Evolutionary conservation across 2,888 invertebrate genomes (phyloP).

Genomic region (Megastigmus dorsalis): DNA sequence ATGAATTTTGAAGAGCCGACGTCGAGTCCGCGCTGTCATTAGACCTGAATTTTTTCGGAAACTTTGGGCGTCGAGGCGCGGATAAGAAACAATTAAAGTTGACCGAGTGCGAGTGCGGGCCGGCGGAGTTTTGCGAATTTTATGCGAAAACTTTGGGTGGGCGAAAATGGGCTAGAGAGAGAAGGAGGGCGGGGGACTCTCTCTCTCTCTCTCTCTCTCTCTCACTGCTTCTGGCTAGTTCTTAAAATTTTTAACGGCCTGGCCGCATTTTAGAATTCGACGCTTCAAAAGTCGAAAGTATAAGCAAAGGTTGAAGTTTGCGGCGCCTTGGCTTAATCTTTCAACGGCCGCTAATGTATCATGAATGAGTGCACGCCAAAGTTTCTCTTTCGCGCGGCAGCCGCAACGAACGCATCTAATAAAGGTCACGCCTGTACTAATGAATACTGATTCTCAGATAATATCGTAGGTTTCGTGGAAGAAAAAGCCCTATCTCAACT

Average conservation of each 20-base stretch:
- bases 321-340: not conserved
- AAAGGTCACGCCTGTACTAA: no score
- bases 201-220: no score
- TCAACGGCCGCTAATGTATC: slow-evolving; percentile 10
- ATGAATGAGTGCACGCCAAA: not conserved
- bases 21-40: slow-evolving; percentile 1
- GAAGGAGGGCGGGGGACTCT: not conserved
- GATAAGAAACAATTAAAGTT: slow-evolving; percentile 41
- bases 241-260: slow-evolving; percentile 43
- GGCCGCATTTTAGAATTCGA: slow-evolving; percentile 30
- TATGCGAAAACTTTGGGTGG: slow-evolving; percentile 33
- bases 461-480: no score
- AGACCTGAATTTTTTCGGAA: slow-evolving; percentile 27
- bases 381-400: no score
- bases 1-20: slow-evolving; percentile 26
- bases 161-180: slow-evolving; percentile 29
- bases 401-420: no score
- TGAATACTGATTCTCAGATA: no score
- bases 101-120: slow-evolving; percentile 6
- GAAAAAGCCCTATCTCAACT: no score
- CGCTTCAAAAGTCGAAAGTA: slow-evolving; percentile 31
- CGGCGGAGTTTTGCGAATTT: slow-evolving; percentile 30
- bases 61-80: not conserved
- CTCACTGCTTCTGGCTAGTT: no score
- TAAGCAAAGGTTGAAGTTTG: slow-evolving; percentile 18